Base-by-base conservation (phyloP, 92 coral and sea anemone species). In the Pocillopora meandrina region DNA sequence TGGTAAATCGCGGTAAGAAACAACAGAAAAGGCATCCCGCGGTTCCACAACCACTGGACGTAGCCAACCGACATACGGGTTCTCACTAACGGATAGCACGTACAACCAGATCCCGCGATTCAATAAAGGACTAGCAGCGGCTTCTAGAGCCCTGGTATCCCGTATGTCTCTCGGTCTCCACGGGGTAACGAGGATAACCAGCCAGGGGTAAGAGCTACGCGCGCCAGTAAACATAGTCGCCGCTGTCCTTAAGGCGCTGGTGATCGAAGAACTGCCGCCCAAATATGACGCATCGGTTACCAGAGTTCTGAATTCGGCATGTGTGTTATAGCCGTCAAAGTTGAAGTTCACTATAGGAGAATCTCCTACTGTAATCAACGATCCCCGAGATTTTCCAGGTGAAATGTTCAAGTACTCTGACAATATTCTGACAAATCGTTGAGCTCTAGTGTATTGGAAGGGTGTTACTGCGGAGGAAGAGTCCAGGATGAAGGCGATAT, bases 371-470 rank as follows among this genome's bases (percentile, higher is more conserved):
- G 79, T 84, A 19, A 91, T 86, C 56, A 90, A 67, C 33, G 92
- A 88, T 1, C 90, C 94, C 42, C 97, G 83, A 14, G 97, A 89
- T 68, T 89, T 85, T 55, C 92, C 94, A 0, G 92, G 87, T 21
- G 77, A 57, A 56, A 89, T 85, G 62, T 89, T 89, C 17, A 93
- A 86, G 47, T 78, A 80, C 9, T 77, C 86, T 14, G 86, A 87
- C 33, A 90, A 78, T 26, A 89, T 85, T 36, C 88, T 80, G 13
- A 93, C 89, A 74, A 91, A 93, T 17, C 83, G 83, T 61, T 93
- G 91, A 42, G 90, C 90, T 26, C 77, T 52, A 33, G 65, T 68
- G 82, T 82, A 93, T 61, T 83, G 89, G 70, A 70, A 65, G 12
- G 69, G 87, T 18, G 89, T 74, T 61, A 93, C 91, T 1, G 74